Conservation (phyloP, 2,888 invertebrate genomes). For the Zonitis immaculata region DNA sequence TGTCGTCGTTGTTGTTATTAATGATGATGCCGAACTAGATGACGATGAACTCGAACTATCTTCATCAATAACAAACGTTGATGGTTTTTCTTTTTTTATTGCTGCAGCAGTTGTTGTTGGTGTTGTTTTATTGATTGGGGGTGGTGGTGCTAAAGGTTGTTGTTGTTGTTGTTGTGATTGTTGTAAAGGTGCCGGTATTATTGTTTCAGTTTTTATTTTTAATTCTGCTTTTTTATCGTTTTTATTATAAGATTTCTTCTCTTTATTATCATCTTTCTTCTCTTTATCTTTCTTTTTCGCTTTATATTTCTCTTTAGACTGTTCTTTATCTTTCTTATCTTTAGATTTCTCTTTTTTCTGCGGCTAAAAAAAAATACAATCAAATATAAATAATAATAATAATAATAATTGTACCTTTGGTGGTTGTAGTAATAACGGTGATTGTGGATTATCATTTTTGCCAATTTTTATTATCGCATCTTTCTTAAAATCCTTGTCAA, state of each 20-base stretch:
- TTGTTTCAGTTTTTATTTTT: slow-evolving; percentile 27
- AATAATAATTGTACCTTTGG: slow-evolving; percentile 6
- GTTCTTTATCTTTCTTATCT: slow-evolving; percentile 53
- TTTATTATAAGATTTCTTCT: slow-evolving; percentile 48
- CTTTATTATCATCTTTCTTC: slow-evolving; percentile 54
- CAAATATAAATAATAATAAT: too few relatives aligned
- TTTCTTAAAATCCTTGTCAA: slow-evolving; percentile 25
- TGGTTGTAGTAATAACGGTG: slow-evolving; percentile 36
- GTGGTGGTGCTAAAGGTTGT: not conserved
- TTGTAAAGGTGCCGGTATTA: slow-evolving; percentile 23
- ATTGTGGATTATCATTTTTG: slow-evolving; percentile 49
- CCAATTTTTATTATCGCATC: slow-evolving; percentile 31
- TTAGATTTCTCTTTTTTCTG: slow-evolving; percentile 40
- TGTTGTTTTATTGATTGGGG: not conserved
- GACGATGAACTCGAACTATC: slow-evolving; percentile 39
- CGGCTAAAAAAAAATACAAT: not conserved
- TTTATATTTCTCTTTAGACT: slow-evolving; percentile 49
- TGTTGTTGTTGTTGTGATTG: slow-evolving; percentile 12
- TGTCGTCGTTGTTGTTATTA: slow-evolving; percentile 15
- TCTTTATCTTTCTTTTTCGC: slow-evolving; percentile 53
- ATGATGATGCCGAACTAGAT: slow-evolving; percentile 36
- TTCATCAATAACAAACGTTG: slow-evolving; percentile 29
- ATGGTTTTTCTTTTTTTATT: slow-evolving; percentile 26
- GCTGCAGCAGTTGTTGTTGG: too few relatives aligned
- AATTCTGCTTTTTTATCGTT: slow-evolving; percentile 28